Conservation (phyloP, 2,888 invertebrate species). For the Cyaniris semiargus region DNA sequence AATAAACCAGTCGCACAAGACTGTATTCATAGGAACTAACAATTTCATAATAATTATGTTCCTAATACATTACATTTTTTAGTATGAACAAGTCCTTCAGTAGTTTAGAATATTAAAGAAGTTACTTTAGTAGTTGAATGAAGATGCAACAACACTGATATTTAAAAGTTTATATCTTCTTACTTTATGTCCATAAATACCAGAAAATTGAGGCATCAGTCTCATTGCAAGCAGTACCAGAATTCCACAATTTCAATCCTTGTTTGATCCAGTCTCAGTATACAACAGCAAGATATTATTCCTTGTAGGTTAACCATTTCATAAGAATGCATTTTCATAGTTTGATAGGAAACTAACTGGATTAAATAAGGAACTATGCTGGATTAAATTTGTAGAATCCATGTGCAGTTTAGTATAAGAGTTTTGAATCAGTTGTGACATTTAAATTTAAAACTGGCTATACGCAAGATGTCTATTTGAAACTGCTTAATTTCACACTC, state of each 20-base stretch:
- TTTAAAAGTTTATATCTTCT: not conserved
- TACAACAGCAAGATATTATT: too few relatives aligned
- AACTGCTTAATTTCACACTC: not conserved
- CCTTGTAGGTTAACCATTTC: too few relatives aligned
- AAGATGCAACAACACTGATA: not conserved
- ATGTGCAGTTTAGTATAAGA: too few relatives aligned
- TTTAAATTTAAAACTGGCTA: too few relatives aligned
- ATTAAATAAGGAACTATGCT: not conserved
- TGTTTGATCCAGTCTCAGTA: not conserved
- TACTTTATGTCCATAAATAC: not conserved
- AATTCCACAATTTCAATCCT: not conserved
- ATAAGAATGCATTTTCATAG: too few relatives aligned
- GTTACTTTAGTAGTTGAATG: not conserved
- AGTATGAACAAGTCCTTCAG: too few relatives aligned
- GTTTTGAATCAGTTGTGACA: too few relatives aligned
- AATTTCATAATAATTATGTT: not conserved
- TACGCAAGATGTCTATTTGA: too few relatives aligned
- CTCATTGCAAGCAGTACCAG: not conserved
- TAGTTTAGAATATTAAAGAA: too few relatives aligned
- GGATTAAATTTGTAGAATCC: not conserved
- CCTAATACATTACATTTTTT: too few relatives aligned
- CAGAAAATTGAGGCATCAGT: not conserved
- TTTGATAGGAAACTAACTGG: not conserved
- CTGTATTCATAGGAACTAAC: not conserved
- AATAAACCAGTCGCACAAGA: too few relatives aligned